Evolutionary conservation across 2,888 invertebrate species (phyloP).

Genomic region (Caenorhabditis wallacei): DNA sequence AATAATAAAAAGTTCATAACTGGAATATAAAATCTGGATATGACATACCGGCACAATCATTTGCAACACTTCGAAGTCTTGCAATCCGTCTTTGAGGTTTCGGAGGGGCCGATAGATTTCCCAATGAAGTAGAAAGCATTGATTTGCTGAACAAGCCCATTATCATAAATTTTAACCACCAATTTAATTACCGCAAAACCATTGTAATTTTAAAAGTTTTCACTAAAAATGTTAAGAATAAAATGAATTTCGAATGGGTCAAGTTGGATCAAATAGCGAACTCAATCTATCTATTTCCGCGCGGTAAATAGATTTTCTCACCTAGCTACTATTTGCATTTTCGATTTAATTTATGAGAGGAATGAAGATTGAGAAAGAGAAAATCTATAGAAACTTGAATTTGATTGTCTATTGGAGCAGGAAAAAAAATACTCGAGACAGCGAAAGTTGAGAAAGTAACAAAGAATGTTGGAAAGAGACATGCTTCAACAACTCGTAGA

Average conservation of each 20-base stretch:
- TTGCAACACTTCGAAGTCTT: slow-evolving; percentile 56
- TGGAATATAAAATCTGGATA: no score
- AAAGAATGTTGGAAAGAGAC: slow-evolving; percentile 36
- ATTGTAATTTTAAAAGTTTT: not conserved
- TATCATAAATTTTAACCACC: not conserved
- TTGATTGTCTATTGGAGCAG: not conserved
- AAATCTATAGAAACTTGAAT: not conserved
- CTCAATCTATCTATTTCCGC: slow-evolving; percentile 25
- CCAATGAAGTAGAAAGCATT: slow-evolving; percentile 64
- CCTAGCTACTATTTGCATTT: slow-evolving; percentile 39
- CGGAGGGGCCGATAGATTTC: slow-evolving; percentile 64
- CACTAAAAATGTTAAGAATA: no score
- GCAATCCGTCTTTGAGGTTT: slow-evolving; percentile 72
- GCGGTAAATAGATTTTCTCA: slow-evolving; percentile 40
- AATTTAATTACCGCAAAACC: slow-evolving; percentile 27
- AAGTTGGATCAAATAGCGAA: slow-evolving; percentile 27
- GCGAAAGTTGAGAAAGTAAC: slow-evolving; percentile 38
- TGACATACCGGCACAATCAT: slow-evolving; percentile 49
- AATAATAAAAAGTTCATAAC: not conserved
- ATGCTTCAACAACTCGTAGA: slow-evolving; percentile 51
- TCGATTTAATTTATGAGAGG: slow-evolving; percentile 24
- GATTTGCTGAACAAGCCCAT: slow-evolving; percentile 48
- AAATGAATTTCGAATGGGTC: not conserved
- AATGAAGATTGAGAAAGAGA: not conserved
- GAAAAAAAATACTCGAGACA: not conserved